Percentiles rank a stretch among this genome's conserved stretches.
These are phyloP conservation scores for Hestina assimilis DNA, from an alignment of 1,140 invertebrate species.

Conservation along the genomic window DNA sequence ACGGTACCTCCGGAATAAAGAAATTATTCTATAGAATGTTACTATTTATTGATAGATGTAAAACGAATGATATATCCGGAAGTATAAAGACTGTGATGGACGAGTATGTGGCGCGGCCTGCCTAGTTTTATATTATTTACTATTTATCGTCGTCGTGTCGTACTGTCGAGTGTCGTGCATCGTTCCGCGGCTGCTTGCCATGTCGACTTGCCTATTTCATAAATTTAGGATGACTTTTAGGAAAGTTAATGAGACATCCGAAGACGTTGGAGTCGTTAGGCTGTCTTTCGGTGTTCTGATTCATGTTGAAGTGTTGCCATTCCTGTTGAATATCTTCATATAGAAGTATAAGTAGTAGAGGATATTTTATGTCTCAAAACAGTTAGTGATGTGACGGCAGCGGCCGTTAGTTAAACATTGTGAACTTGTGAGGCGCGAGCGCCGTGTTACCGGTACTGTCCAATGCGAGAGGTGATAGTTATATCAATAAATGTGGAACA, in stretches of 20 bases:
- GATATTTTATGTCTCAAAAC: slow-evolving; percentile 16
- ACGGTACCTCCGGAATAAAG: slow-evolving; percentile 29
- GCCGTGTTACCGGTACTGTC: neutral
- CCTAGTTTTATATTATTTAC: slow-evolving; percentile 21
- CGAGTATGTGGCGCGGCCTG: slow-evolving; percentile 29
- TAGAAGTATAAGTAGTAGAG: slow-evolving; percentile 1
- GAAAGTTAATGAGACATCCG: neutral
- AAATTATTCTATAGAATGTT: slow-evolving; percentile 5
- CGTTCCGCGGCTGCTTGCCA: neutral
- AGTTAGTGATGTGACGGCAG: slow-evolving; percentile 2
- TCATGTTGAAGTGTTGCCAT: slow-evolving; percentile 2
- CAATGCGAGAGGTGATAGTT: slow-evolving; percentile 17
- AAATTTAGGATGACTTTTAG: slow-evolving; percentile 34
- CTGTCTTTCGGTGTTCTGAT: neutral
- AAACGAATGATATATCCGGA: slow-evolving; percentile 21
- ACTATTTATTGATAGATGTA: slow-evolving; percentile 24
- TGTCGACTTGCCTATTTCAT: slow-evolving; percentile 20
- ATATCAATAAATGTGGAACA: slow-evolving; percentile 13
- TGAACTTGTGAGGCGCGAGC: neutral
- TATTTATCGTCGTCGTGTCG: slow-evolving; percentile 2
- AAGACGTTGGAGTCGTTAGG: neutral
- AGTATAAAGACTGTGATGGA: slow-evolving; percentile 43
- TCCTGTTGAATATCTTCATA: slow-evolving; percentile 8
- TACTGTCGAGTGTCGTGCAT: neutral
- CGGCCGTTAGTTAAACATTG: neutral